Evolutionary conservation across 2,888 invertebrate genomes (phyloP), one percentile per base, ranked within the genome.

Genomic region (Drosophila lacicola): DNA sequence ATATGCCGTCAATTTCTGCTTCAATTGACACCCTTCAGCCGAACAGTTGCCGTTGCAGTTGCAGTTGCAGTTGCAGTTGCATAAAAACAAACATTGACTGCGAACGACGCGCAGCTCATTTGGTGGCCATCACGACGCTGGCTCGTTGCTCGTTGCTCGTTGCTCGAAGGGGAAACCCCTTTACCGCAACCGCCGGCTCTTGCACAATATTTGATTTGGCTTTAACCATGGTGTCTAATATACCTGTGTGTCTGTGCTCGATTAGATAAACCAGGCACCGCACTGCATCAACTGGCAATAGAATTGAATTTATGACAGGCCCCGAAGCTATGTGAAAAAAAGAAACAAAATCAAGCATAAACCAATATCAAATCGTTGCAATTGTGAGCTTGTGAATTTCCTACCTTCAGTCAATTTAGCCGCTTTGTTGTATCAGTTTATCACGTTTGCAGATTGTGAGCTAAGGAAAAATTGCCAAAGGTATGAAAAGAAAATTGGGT

Each of bases 11-110:
- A 71, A 78, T 84, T 84, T 84, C 88, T 89, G 84, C 84, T 81
- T 84, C 89, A 84, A 89, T 89, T 84, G 84, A 88, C 89, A 84
- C 84, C 89, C 84, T 88, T 68, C 58, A 49, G 50, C 45, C 47
- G 46, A 55, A 42, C 29, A 39, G 69, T 64, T 41, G 70, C 62
- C 65, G 77, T 54, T 70, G 65, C 57, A 67, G 49, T 62, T 60
- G 68, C 71, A 66, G 42, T 69, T 53, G 63, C 67, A 58, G 44
- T 65, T 53, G 49, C 17, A 49, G 73, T 80, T 82, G 64, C 72
- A 81, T 82, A 82, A 81, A 83, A 57, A 71, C 68, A 80, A 58
- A 77, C 71, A 82, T 79, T 71, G 81, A 77, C 79, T 74, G 63
- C n/a, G n/a, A 71, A 61, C 61, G 50, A 65, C 46, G 60, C 42